Percentiles rank a stretch among this genome's conserved stretches.
phyloP scores from a whole-genome alignment of 2,888 invertebrate species.

The Pammene aurita region DNA sequence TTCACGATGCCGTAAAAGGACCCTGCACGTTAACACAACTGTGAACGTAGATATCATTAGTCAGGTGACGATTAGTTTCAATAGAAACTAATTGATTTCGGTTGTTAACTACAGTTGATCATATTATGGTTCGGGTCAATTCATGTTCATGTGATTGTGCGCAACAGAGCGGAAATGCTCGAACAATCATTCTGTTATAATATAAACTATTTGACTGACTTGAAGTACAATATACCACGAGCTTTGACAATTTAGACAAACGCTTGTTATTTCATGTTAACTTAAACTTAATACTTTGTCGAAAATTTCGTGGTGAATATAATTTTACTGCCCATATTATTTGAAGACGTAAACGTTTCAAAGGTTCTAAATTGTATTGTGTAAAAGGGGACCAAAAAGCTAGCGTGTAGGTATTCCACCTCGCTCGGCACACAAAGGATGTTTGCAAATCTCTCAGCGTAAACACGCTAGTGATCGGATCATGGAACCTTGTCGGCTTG shows the following conservation, averaged over 20 bases:
- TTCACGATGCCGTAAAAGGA: background rate
- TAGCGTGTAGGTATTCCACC: constrained; percentile 36
- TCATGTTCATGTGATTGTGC: constrained; percentile 1
- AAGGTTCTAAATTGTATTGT: constrained; percentile 23
- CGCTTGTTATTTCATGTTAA: no score
- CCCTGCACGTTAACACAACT: constrained; percentile 3
- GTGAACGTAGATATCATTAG: constrained; percentile 10
- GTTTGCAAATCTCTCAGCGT: constrained; percentile 40
- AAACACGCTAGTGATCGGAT: constrained; percentile 39
- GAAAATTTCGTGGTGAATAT: background rate
- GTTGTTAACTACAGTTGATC: constrained; percentile 1
- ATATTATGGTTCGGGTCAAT: constrained; percentile 16
- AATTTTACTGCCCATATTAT: background rate
- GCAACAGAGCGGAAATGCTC: background rate
- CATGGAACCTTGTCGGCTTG: constrained; percentile 32
- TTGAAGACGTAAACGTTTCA: constrained; percentile 19
- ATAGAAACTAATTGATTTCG: constrained; percentile 13
- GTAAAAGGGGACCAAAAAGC: constrained; percentile 29
- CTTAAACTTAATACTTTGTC: no score
- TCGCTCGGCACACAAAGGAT: constrained; percentile 40
- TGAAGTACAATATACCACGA: no score
- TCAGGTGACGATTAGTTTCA: constrained; percentile 18
- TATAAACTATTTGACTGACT: no score
- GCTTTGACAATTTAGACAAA: no score
- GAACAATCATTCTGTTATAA: background rate